Evolutionary conservation across 2,888 invertebrate species (phyloP), one percentile per base, ranked within the genome.

Genomic region (Drosophila birchii): DNA sequence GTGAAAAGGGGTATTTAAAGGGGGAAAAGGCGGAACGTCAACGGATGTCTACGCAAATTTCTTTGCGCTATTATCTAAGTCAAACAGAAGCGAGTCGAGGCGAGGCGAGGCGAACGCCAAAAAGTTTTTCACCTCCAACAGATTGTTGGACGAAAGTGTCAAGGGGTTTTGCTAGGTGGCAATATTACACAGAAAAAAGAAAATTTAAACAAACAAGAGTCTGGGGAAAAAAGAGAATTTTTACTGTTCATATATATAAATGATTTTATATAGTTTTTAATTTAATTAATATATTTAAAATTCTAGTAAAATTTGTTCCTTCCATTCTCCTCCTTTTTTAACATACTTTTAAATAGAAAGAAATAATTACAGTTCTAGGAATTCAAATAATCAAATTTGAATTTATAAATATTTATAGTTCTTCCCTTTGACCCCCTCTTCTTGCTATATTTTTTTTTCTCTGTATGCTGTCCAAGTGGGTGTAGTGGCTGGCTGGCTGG

Each of bases 21-120:
- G n/a, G n/a, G 14, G 14, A 20, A 36, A n/a, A n/a, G 23, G 26
- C 26, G n/a, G 2, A 47, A 29, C 45, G 29, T 12, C n/a, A 36
- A 18, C 54, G 34, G 55, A 36, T 62, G 68, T 59, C 70, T 57
- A 55, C 51, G 58, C 56, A 69, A 76, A 75, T 74, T 73, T 80
- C 58, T 68, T 81, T 63, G 57, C 78, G 76, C 70, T 69, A 71
- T 76, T 76, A 76, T 76, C 75, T 77, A 60, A 77, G 71, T 45
- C 53, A 76, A 76, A 76, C 70, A 75, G 32, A 71, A 59, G 58
- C 43, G 29, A 26, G 23, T 32, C 44, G 39, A 18, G 18, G 23
- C 34, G 55, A 41, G 23, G 32, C 47, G 32, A n/a, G 18, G 45
- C 44, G 55, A 43, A 16, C 54, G 62, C 62, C 43, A 45, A 53